These are phyloP conservation scores for Siniperca undulata DNA, from an alignment of 2,797 vertebrate species.

Conservation along the genomic window DNA sequence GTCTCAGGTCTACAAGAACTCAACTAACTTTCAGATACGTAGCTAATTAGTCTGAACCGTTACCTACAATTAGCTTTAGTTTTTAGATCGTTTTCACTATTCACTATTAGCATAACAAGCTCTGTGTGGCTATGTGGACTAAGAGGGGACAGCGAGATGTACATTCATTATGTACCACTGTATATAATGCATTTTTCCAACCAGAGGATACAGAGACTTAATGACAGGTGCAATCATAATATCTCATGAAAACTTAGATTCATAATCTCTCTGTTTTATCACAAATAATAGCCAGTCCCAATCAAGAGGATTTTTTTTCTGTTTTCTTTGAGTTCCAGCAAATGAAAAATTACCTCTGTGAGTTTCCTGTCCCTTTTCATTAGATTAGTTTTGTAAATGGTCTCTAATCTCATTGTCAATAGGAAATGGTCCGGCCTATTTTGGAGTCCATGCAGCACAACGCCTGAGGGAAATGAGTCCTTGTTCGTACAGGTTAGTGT, in stretches of 20 bases:
- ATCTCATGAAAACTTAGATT: background rate
- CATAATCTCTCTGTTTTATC: conserved; percentile 3
- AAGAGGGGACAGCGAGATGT: background rate
- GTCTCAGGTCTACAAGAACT: too few species aligned
- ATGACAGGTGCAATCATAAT: background rate
- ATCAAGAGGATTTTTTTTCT: background rate
- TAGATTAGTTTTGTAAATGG: conserved; percentile 61
- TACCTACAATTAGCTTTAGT: too few species aligned
- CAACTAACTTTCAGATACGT: too few species aligned
- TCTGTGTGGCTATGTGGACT: too few species aligned
- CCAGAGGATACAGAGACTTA: background rate
- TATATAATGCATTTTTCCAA: background rate
- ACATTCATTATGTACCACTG: background rate
- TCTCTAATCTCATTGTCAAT: conserved; percentile 60
- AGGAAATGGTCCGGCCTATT: conserved; percentile 64
- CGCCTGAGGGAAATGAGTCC: conserved; percentile 39
- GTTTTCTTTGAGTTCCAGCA: conserved; percentile 1
- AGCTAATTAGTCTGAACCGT: too few species aligned
- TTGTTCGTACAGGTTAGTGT: conserved; percentile 49
- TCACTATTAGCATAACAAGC: too few species aligned
- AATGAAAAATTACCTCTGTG: conserved; percentile 52
- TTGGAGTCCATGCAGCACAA: conserved; percentile 30
- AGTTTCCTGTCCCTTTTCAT: conserved; percentile 56
- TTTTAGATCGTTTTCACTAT: too few species aligned
- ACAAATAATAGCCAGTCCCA: background rate